These are phyloP conservation scores for Polydrusus cervinus DNA, from an alignment of 2,888 invertebrate species.

Conservation along the genomic window DNA sequence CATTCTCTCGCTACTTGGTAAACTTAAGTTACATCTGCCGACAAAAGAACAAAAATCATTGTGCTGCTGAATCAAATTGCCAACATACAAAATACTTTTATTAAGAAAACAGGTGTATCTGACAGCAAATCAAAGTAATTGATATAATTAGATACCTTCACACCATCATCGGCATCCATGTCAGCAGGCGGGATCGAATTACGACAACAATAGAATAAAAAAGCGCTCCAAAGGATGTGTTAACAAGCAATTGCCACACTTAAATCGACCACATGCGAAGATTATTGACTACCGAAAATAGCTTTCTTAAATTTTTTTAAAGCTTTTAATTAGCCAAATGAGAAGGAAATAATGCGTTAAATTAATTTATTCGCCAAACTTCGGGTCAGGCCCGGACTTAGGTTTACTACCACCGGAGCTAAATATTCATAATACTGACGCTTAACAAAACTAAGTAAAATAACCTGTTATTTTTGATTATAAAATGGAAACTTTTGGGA, in stretches of 20 bases:
- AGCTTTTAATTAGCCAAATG: neutral
- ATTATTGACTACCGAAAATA: slow-evolving; percentile 8
- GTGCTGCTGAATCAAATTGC: slow-evolving; percentile 7
- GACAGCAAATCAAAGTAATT: slow-evolving; percentile 16
- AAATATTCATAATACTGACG: too few species aligned
- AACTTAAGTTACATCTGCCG: neutral
- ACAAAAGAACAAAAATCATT: neutral
- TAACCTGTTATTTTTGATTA: too few species aligned
- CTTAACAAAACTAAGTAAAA: too few species aligned
- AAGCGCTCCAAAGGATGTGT: neutral
- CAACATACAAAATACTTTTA: neutral
- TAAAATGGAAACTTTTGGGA: too few species aligned
- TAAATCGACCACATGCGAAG: slow-evolving; percentile 9
- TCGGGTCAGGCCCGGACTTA: too few species aligned
- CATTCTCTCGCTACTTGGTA: too few species aligned
- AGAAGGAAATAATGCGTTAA: neutral
- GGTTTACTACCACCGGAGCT: too few species aligned
- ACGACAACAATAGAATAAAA: slow-evolving; percentile 2
- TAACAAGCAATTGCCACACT: slow-evolving; percentile 5
- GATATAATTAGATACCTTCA: slow-evolving; percentile 25
- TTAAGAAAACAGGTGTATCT: slow-evolving; percentile 19
- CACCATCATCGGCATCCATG: slow-evolving; percentile 7
- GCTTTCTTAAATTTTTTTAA: neutral
- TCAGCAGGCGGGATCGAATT: neutral
- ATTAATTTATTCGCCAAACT: neutral